A percentile compares a stretch with the other conserved stretches of the same genome.
phyloP scores from a whole-genome alignment of 2,113 vertebrate genomes.

The Dasyornis broadbenti region DNA sequence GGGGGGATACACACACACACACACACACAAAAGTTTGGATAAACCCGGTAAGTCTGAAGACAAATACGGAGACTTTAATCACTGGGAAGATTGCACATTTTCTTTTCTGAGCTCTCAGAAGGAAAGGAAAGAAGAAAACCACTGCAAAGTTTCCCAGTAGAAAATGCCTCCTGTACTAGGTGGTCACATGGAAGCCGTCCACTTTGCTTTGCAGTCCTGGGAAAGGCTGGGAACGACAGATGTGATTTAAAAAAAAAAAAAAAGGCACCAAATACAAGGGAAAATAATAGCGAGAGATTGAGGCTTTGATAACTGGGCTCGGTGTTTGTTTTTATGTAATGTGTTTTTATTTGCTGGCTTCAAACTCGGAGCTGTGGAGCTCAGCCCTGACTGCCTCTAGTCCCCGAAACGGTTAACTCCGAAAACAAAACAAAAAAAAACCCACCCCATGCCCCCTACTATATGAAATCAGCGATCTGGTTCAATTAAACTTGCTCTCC shows the following conservation, averaged over 20 bases:
- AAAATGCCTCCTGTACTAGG: slow-evolving; percentile 33
- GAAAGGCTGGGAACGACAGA: slow-evolving; percentile 13
- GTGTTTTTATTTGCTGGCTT: slow-evolving; percentile 32
- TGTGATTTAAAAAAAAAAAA: not conserved
- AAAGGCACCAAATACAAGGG: not conserved
- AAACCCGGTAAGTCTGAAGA: slow-evolving; percentile 55
- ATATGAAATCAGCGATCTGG: slow-evolving; percentile 51
- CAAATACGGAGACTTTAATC: slow-evolving; percentile 49
- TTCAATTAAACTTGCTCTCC: slow-evolving; percentile 58
- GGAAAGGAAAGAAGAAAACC: slow-evolving; percentile 3
- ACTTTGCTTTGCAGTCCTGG: slow-evolving; percentile 1
- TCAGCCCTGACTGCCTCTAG: not conserved
- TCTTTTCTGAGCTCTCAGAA: not conserved
- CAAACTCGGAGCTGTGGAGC: not conserved
- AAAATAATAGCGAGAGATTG: slow-evolving; percentile 37
- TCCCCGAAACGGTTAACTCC: slow-evolving; percentile 35
- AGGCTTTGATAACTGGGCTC: slow-evolving; percentile 18
- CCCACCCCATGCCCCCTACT: not conserved
- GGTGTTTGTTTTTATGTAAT: slow-evolving; percentile 17
- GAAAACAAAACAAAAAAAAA: not conserved
- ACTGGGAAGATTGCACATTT: slow-evolving; percentile 12
- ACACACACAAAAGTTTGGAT: slow-evolving; percentile 65
- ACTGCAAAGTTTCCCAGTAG: slow-evolving; percentile 10
- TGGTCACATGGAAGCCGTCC: slow-evolving; percentile 13
- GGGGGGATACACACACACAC: not conserved